phyloP scores from a whole-genome alignment of 1,140 invertebrate genomes.

The Drosophila truncata region DNA sequence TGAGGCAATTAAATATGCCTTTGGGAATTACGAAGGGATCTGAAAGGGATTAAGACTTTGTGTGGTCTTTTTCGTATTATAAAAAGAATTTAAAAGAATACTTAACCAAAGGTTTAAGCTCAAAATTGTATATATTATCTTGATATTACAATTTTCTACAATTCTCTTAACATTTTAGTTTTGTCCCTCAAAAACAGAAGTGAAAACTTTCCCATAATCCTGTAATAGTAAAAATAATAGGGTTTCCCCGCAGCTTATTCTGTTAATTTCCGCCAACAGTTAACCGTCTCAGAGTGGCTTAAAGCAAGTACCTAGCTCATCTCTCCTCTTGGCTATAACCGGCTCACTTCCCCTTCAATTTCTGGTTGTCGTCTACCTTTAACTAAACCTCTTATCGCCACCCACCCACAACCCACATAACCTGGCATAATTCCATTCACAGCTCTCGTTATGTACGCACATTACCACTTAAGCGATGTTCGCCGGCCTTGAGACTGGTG shows the following conservation, averaged over 20 bases:
- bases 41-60: neutral
- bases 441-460: conserved; percentile 56
- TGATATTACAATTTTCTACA: no score
- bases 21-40: neutral
- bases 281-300: conserved; percentile 17
- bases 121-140: no score
- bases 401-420: conserved; percentile 20
- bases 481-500: conserved; percentile 21
- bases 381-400: conserved; percentile 40
- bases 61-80: no score
- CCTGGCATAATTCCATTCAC: conserved; percentile 40
- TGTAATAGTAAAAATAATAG: neutral
- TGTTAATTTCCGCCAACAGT: conserved; percentile 22
- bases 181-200: neutral
- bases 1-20: conserved; percentile 16
- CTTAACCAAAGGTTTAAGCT: no score
- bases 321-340: conserved; percentile 19
- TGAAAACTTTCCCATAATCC: neutral
- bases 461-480: conserved; percentile 52
- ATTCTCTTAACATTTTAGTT: neutral
- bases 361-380: conserved; percentile 22
- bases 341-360: conserved; percentile 21
- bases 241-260: neutral
- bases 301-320: conserved; percentile 23
- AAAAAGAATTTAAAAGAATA: no score